A percentile compares a stretch with the other conserved stretches of the same genome.
These are phyloP conservation scores for Apistogramma diplotaenia DNA, from an alignment of 2,113 vertebrate species.

Conservation along the genomic window DNA sequence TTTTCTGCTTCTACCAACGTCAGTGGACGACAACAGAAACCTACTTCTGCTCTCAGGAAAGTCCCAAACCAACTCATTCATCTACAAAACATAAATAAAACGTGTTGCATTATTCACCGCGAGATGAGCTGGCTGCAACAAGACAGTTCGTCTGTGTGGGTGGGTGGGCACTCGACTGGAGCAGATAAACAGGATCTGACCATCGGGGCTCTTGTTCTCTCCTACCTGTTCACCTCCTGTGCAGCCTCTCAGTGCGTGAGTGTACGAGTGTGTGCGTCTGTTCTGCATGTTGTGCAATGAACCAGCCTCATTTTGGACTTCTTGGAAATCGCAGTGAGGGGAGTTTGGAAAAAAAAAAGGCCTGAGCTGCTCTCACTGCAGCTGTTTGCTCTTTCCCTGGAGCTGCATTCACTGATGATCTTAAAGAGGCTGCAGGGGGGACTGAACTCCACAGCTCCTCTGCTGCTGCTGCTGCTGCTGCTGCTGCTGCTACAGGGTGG, in stretches of 20 bases:
- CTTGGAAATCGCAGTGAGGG: constrained; percentile 49
- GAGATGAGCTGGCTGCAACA: constrained; percentile 20
- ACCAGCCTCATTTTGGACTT: constrained; percentile 52
- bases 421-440: constrained; percentile 6
- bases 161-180: constrained; percentile 12
- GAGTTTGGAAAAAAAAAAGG: constrained; percentile 2
- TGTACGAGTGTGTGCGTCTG: not conserved
- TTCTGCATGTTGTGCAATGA: constrained; percentile 57
- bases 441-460: not conserved
- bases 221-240: constrained; percentile 32
- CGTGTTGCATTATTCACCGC: constrained; percentile 25
- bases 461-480: not conserved
- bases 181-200: constrained; percentile 33
- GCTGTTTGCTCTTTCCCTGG: not conserved
- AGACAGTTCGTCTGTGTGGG: constrained; percentile 30
- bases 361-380: constrained; percentile 38
- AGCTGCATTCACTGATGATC: not conserved
- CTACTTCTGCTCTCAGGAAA: constrained; percentile 30
- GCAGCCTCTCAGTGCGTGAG: not conserved
- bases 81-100: not conserved
- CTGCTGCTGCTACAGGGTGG: not conserved
- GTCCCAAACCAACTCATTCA: constrained; percentile 37
- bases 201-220: constrained; percentile 15
- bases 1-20: not conserved
- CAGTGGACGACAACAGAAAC: constrained; percentile 7